Evolutionary conservation across 2,797 vertebrate genomes (phyloP), one percentile per base, ranked within the genome.

Genomic region (Mormyrops attenuatus): DNA sequence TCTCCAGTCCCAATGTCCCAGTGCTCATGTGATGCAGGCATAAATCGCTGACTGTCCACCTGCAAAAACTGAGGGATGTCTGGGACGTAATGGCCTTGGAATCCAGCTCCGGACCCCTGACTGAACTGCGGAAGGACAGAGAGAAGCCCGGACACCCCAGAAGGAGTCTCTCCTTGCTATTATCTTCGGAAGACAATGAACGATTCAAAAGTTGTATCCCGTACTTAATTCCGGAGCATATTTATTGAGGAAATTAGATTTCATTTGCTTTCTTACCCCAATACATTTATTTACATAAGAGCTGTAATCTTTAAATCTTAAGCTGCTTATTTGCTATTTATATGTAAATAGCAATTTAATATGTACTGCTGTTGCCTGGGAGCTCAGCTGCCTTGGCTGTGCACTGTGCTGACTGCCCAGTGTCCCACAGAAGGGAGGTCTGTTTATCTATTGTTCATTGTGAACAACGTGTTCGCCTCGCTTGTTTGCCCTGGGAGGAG

Each of bases 301-400:
- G 5, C 34, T 15, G 69, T 77, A 77, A 77, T 77, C 69, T 77
- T 77, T 77, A 41, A 17, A 53, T 87, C 49, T 87, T 55, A 87
- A 53, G 9, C 52, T 1, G 15, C 50, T 34, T 49, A 55, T 55
- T 55, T 30, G 49, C 85, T 41, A 17, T 87, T 87, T 87, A 22
- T 53, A 87, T 53, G 26, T 55, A 53, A 87, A 87, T 87, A 87
- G 55, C 85, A 55, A 17, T 87, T 26, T 53, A 53, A 87, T 87
- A 87, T 87, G 50, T 87, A 55, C 22, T 57, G n/a, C 2, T 20
- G 9, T 50, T 85, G 41, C 82, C n/a, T 11, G 0, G 6, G 22
- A 26, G 52, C 47, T 2, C 44, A 30, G 49, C 22, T 52, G 47
- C 17, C 82, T 30, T 85, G 82, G 22, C 52, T 20, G 4, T 15